phyloP scores from a whole-genome alignment of 2,888 invertebrate genomes.

The Girardia tigrina region DNA sequence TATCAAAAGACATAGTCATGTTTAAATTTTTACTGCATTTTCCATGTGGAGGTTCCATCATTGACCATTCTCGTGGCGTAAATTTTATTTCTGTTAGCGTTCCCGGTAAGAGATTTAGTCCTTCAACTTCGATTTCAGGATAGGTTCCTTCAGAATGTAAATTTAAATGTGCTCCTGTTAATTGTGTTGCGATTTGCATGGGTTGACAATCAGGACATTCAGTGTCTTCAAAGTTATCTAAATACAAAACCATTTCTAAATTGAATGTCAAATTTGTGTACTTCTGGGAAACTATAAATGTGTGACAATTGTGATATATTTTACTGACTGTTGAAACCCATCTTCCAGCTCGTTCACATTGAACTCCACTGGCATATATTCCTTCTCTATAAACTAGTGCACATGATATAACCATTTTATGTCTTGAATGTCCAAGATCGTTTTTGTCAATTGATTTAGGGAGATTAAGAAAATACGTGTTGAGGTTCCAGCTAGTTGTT shows the following conservation, averaged over 20 bases:
- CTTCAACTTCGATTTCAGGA: slow-evolving; percentile 33
- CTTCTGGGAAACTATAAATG: slow-evolving; percentile 29
- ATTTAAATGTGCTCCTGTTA: slow-evolving; percentile 31
- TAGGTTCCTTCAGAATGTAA: slow-evolving; percentile 35
- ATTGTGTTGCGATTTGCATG: slow-evolving; percentile 25
- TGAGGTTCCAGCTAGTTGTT: background rate
- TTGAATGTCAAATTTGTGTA: slow-evolving; percentile 28
- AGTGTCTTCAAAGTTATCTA: background rate
- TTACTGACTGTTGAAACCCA: slow-evolving; percentile 31
- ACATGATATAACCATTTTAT: slow-evolving; percentile 15
- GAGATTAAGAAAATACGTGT: slow-evolving; percentile 25
- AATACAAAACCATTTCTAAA: slow-evolving; percentile 35
- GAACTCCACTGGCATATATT: background rate
- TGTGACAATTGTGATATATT: slow-evolving; percentile 29
- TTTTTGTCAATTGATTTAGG: slow-evolving; percentile 15
- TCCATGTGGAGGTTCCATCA: slow-evolving; percentile 35
- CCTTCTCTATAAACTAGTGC: slow-evolving; percentile 24
- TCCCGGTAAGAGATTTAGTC: slow-evolving; percentile 32
- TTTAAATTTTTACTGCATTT: slow-evolving; percentile 29
- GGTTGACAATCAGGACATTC: slow-evolving; percentile 32
- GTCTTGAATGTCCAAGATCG: slow-evolving; percentile 18
- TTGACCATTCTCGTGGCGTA: slow-evolving; percentile 31
- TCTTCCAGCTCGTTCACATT: slow-evolving; percentile 25
- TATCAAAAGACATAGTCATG: background rate
- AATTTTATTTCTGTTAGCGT: slow-evolving; percentile 35